Evolutionary conservation across 2,888 invertebrate species (phyloP), one percentile per base, ranked within the genome.

Genomic region (Catocala fraxini): DNA sequence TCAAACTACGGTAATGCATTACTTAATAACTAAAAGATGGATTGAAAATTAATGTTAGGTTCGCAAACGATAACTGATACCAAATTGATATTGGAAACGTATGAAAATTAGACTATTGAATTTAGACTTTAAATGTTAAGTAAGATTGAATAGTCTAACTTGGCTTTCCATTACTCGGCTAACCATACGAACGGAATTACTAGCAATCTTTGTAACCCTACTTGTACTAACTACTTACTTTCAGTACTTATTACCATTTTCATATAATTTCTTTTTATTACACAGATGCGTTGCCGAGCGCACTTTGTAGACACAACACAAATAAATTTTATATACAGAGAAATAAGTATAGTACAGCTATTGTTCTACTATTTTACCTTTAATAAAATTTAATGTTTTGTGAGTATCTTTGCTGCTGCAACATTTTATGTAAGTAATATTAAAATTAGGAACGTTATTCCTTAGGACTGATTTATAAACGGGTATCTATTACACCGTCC

Each of bases 401-500:
- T 61, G 51, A 67, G 67, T 76, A 66, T 52, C 55, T 59, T 66
- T 25, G 42, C 53, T 57, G 45, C 43, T 25, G 11, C 6, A 59
- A 53, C 52, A 52, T 48, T 53, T 25, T 62, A 51, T 53, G 7
- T 51, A 42, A 49, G 9, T 52, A 65, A 59, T 54, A 63, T 34
- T 70, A 60, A 63, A 69, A 70, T 68, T 68, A 77, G 71, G 63
- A 77, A 70, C 67, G 52, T 64, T 60, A 47, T 60, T 59, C 48
- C 58, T 59, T 59, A 48, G 59, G 48, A 48, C 9, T 43, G 52
- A 34, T 53, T 56, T 52, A 15, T 45, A 39, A n/a, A 12, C 25
- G 35, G 13, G 35, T 15, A 41, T 25, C n/a, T 12, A 9, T 11
- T n/a, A 59, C 9, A 5, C 12, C 58, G 25, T 13, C 49, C 10